Conservation (phyloP, 2,113 vertebrate species). For the Plestiodon gilberti region DNA sequence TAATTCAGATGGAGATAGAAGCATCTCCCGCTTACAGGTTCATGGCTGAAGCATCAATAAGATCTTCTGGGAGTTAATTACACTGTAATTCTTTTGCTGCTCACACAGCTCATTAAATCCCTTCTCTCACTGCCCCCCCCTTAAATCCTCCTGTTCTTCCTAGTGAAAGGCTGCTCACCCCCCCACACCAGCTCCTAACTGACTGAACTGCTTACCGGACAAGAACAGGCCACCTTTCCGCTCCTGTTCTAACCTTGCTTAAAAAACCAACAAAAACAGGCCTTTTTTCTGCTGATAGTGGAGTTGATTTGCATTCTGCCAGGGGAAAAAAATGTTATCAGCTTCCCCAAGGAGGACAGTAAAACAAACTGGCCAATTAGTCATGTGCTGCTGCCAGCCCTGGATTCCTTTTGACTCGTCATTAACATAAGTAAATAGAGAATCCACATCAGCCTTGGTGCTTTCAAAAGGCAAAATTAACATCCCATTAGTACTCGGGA, state of each 20-base stretch:
- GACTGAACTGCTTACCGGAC: slow-evolving; percentile 32
- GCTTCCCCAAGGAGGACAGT: slow-evolving; percentile 36
- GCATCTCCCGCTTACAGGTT: slow-evolving; percentile 29
- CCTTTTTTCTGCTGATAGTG: slow-evolving; percentile 28
- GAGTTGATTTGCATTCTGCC: slow-evolving; percentile 55
- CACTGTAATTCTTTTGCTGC: slow-evolving; percentile 46
- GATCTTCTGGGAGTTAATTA: slow-evolving; percentile 68
- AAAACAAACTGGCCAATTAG: slow-evolving; percentile 56
- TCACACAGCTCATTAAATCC: slow-evolving; percentile 49
- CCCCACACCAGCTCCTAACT: not conserved
- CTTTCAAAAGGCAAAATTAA: slow-evolving; percentile 66
- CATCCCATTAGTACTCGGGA: slow-evolving; percentile 56
- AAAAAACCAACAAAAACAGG: not conserved
- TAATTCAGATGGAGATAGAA: slow-evolving; percentile 58
- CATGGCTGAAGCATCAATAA: slow-evolving; percentile 19
- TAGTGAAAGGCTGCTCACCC: slow-evolving; percentile 25
- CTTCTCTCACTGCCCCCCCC: not conserved
- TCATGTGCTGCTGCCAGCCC: slow-evolving; percentile 50
- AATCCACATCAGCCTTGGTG: slow-evolving; percentile 53
- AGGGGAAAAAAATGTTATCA: slow-evolving; percentile 37
- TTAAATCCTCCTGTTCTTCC: slow-evolving; percentile 50
- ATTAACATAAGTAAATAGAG: slow-evolving; percentile 65
- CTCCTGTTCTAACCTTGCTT: slow-evolving; percentile 20
- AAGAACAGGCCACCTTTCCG: slow-evolving; percentile 26
- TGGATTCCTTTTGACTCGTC: slow-evolving; percentile 50